phyloP scores from a whole-genome alignment of 1,140 invertebrate genomes.

The Andrena cerasifolii region DNA sequence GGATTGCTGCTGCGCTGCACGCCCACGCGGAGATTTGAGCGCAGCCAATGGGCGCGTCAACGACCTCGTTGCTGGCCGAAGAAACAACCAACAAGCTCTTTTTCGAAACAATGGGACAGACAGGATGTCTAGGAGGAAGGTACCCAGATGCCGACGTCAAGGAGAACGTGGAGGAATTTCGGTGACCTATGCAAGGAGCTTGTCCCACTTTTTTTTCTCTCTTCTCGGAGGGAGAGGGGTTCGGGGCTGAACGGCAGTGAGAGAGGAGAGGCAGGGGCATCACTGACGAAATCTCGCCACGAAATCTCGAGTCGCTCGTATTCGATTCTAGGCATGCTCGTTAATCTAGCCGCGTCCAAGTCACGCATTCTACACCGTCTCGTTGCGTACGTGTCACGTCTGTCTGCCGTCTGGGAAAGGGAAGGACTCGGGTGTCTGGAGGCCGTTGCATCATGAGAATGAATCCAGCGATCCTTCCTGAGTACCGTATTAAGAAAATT shows the following conservation, averaged over 20 bases:
- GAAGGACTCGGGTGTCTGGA: conserved; percentile 69
- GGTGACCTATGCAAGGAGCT: neutral
- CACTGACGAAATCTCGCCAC: conserved; percentile 57
- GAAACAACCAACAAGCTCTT: conserved; percentile 36
- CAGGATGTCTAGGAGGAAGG: conserved; percentile 2
- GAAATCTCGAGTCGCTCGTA: conserved; percentile 63
- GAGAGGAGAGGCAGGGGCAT: neutral
- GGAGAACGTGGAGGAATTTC: conserved; percentile 18
- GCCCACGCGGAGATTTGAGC: conserved; percentile 61
- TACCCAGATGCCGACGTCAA: neutral
- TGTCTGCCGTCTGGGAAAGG: conserved; percentile 78
- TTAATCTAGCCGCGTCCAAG: conserved; percentile 75
- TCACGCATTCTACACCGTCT: conserved; percentile 70
- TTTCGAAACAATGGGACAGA: conserved; percentile 26
- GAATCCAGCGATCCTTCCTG: conserved; percentile 54
- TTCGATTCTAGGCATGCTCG: conserved; percentile 77
- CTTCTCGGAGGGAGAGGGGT: neutral
- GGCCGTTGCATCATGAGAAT: conserved; percentile 69
- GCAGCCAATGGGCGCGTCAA: conserved; percentile 61
- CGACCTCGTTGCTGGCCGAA: conserved; percentile 56
- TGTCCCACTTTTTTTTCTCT: conserved; percentile 8
- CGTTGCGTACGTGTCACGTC: conserved; percentile 78
- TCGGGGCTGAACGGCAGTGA: no score
- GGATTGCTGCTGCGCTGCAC: conserved; percentile 50
- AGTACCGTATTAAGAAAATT: conserved; percentile 50